These are phyloP conservation scores for Podarcis raffonei DNA, from an alignment of 2,113 vertebrate species.

Conservation along the genomic window DNA sequence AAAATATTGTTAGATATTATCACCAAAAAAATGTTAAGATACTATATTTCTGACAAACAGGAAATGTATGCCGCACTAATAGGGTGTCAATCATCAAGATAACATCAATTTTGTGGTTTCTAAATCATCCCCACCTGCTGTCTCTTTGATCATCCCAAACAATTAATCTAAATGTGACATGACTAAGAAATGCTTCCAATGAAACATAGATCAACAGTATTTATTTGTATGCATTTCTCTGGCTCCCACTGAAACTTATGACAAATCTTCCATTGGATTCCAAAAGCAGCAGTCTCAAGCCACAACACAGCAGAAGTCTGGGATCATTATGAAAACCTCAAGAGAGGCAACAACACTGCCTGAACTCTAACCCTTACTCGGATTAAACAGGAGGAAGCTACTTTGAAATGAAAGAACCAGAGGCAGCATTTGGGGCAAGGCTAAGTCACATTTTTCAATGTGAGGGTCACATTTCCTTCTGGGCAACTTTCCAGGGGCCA, in stretches of 20 bases:
- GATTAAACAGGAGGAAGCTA: background rate
- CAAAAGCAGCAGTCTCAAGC: conserved; percentile 16
- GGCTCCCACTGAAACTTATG: conserved; percentile 24
- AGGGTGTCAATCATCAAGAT: conserved; percentile 82
- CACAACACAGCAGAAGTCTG: conserved; percentile 15
- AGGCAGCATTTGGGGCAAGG: too few species aligned
- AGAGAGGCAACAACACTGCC: background rate
- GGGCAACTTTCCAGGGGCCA: too few species aligned
- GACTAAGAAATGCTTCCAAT: conserved; percentile 78
- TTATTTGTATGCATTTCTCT: conserved; percentile 50
- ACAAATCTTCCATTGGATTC: conserved; percentile 25
- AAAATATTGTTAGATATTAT: conserved; percentile 82
- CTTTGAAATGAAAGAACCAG: background rate
- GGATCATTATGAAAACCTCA: background rate
- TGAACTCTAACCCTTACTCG: background rate
- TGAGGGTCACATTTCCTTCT: too few species aligned
- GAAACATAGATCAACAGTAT: conserved; percentile 58
- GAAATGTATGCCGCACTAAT: conserved; percentile 80
- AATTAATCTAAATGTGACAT: conserved; percentile 81
- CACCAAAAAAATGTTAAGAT: conserved; percentile 72
- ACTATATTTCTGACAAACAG: conserved; percentile 82
- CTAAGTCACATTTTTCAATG: too few species aligned
- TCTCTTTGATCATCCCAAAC: conserved; percentile 84
- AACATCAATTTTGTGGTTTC: conserved; percentile 83
- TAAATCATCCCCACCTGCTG: conserved; percentile 83